Conservation (phyloP, 92 coral and sea anemone genomes). For the Pocillopora grandis region DNA sequence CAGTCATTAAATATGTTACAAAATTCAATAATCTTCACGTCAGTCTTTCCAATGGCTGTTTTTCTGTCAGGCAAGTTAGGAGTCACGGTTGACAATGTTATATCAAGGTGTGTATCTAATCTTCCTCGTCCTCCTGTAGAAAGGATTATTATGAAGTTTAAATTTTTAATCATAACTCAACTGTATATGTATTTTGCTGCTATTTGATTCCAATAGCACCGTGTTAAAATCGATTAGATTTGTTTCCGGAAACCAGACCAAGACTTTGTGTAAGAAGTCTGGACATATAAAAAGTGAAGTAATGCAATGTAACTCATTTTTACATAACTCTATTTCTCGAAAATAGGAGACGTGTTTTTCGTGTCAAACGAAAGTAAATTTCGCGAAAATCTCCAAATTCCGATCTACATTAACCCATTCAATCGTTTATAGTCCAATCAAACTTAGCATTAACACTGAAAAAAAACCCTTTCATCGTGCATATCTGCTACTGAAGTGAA, state of each 20-base stretch:
- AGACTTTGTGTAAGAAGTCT: not conserved
- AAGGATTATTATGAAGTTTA: not conserved
- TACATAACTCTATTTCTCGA: not conserved
- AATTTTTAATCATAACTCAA: not conserved
- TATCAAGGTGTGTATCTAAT: not conserved
- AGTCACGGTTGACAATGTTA: slow-evolving; percentile 15
- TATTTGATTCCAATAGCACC: no score
- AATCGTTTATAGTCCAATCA: no score
- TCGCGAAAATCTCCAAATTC: no score
- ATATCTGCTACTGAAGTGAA: no score
- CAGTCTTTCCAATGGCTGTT: not conserved
- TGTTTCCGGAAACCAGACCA: no score
- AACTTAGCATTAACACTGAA: no score
- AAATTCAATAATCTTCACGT: slow-evolving; percentile 22
- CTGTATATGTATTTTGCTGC: no score
- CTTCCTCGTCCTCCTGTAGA: slow-evolving; percentile 15
- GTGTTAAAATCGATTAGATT: no score
- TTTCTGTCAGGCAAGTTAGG: not conserved
- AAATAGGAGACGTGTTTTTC: not conserved
- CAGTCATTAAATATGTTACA: slow-evolving; percentile 12
- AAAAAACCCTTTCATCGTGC: no score
- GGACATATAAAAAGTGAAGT: not conserved
- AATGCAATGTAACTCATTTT: not conserved
- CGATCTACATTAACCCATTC: no score
- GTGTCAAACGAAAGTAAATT: no score